Evolutionary conservation across 2,888 invertebrate genomes (phyloP), one percentile per base, ranked within the genome.

Genomic region (Drosophila rellima): DNA sequence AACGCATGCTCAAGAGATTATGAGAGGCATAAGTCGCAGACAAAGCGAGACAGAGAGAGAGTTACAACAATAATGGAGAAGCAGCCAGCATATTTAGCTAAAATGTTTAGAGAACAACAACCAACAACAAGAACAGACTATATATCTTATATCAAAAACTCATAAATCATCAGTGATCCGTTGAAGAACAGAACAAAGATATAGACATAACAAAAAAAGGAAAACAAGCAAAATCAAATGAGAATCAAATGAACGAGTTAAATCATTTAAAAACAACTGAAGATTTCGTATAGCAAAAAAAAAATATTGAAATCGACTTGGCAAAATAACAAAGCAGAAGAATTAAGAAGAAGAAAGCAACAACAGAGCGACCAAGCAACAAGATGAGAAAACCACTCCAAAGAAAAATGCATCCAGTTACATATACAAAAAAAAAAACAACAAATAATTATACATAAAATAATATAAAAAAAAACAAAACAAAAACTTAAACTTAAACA

Each of bases 1-100:
- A 96, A 92, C 95, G 96, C 93, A 96, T 96, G 78, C 94, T 97
- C 61, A 97, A 97, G 93, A 94, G 97, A 93, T 96, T 97, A 95
- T 97, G 96, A 96, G 93, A 80, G 69, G 82, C 83, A 73, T 78
- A 77, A 83, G 42, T 45, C 33, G 10, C 26, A 48, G 23, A 20
- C 37, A 37, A 17, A 5, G 13, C 23, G 23, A 17, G 35, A 52
- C 17, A 51, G 40, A 20, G 29, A 39, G 33, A 33, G 29, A 39
- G 33, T 29, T 47, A 33, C 15, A 42, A 45, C 26, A 15, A 42
- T 42, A 40, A 50, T 31, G 52, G 64, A 64, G 64, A 45, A 51
- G 57, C 17, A 57, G 26, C 13, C 13, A 29, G 18, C 11, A 57
- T n/a, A 42, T 42, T 20, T 42, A 62, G 50, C 31, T 44, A 20